phyloP scores from a whole-genome alignment of 64 coral and sea anemone species.

The Dendrophyllia cribrosa region DNA sequence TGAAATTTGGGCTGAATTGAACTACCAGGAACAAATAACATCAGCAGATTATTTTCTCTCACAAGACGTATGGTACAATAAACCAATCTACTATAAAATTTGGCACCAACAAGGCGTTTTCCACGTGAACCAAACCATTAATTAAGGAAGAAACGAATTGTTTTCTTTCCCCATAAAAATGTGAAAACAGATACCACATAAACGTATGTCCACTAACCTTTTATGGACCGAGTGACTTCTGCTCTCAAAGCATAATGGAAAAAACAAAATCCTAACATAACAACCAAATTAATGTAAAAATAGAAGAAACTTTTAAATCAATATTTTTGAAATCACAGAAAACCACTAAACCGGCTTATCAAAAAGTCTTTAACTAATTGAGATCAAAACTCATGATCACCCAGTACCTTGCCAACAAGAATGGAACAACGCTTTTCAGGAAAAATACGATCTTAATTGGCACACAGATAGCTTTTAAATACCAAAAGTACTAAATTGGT shows the following conservation, averaged over 20 bases:
- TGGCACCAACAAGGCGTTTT: constrained; percentile 14
- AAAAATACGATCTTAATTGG: too few species aligned
- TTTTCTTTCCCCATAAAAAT: not conserved
- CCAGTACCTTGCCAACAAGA: too few species aligned
- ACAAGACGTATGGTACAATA: constrained; percentile 10
- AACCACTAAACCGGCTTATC: too few species aligned
- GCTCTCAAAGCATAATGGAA: not conserved
- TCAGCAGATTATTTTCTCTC: not conserved
- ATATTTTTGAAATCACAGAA: too few species aligned
- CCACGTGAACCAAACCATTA: not conserved
- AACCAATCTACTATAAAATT: constrained; percentile 5
- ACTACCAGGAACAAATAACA: constrained; percentile 24
- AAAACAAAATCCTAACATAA: not conserved
- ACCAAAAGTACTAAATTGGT: too few species aligned
- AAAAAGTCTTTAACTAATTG: too few species aligned
- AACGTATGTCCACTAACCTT: not conserved
- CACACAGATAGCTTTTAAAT: too few species aligned
- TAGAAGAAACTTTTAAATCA: too few species aligned
- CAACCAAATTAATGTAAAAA: too few species aligned
- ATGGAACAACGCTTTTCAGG: too few species aligned
- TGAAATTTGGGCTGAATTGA: not conserved
- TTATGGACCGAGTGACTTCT: not conserved
- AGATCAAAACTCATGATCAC: too few species aligned
- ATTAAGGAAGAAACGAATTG: not conserved
- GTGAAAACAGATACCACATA: not conserved